A percentile compares a stretch with the other conserved stretches of the same genome.
Evolutionary conservation across 1,140 invertebrate species (phyloP).

Genomic region (Gryon sp.): DNA sequence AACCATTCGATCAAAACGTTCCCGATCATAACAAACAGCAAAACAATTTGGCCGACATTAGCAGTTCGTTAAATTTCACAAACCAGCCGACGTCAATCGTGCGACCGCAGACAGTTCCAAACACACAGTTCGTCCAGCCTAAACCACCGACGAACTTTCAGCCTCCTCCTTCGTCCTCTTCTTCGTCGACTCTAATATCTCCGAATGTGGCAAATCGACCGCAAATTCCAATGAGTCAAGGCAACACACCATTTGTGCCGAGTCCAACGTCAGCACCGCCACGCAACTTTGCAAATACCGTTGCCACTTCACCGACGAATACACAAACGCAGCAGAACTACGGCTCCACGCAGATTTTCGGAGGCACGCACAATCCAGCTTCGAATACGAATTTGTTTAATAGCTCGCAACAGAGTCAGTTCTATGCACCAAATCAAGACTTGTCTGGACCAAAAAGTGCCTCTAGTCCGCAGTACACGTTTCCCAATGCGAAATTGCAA

Average conservation of each 20-base stretch:
- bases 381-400: slow-evolving; percentile 53
- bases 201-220: not conserved
- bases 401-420: slow-evolving; percentile 41
- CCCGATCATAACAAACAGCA: slow-evolving; percentile 3
- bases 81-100: not conserved
- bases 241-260: not conserved
- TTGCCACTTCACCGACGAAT: not conserved
- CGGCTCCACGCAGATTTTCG: slow-evolving; percentile 33
- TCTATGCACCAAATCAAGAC: slow-evolving; percentile 46
- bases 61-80: slow-evolving; percentile 6
- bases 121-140: slow-evolving; percentile 1
- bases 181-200: too few relatives aligned
- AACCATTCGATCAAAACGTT: slow-evolving; percentile 18
- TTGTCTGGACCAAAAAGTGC: slow-evolving; percentile 55
- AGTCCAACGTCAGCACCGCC: slow-evolving; percentile 7
- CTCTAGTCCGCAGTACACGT: slow-evolving; percentile 60
- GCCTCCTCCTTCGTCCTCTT: not conserved
- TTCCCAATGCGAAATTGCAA: slow-evolving; percentile 44
- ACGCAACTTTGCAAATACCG: not conserved
- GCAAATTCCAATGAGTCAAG: not conserved
- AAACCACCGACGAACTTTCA: slow-evolving; percentile 13
- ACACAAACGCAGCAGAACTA: slow-evolving; percentile 10
- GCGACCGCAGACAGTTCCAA: slow-evolving; percentile 6
- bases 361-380: slow-evolving; percentile 21
- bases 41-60: not conserved